phyloP scores from a whole-genome alignment of 2,113 vertebrate genomes.

The Propithecus coquereli region DNA sequence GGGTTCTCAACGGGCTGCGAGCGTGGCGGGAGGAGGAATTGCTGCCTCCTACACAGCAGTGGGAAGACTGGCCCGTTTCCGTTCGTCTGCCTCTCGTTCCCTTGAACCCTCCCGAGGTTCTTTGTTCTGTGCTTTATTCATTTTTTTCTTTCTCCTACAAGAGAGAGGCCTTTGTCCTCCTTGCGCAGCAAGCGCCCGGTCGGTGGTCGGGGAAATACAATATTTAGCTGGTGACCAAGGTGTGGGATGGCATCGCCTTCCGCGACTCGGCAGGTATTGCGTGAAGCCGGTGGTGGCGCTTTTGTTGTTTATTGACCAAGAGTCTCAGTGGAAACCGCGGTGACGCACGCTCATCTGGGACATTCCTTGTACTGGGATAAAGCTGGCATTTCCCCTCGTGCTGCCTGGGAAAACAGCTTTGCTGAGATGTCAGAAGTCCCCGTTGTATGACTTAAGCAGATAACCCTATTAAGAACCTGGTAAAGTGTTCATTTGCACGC shows the following conservation, averaged over 20 bases:
- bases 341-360: accelerated
- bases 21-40: accelerated
- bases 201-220: accelerated
- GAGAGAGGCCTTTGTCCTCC: not conserved
- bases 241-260: accelerated
- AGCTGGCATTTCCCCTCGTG: accelerated
- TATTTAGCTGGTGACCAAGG: accelerated
- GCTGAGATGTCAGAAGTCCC: not conserved
- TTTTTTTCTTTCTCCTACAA: not conserved
- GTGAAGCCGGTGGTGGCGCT: not conserved
- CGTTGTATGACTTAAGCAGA: not conserved
- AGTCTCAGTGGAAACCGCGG: not conserved
- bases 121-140: not conserved
- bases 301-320: no score
- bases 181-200: not conserved
- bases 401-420: not conserved
- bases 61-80: accelerated
- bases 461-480: not conserved
- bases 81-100: not conserved
- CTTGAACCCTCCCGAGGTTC: not conserved
- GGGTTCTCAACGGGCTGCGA: accelerated
- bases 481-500: accelerated
- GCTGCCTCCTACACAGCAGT: not conserved
- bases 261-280: accelerated
- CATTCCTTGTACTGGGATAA: no score